Evolutionary conservation across 1,140 invertebrate species (phyloP), one percentile per base, ranked within the genome.

Genomic region (Bombus breviceps): DNA sequence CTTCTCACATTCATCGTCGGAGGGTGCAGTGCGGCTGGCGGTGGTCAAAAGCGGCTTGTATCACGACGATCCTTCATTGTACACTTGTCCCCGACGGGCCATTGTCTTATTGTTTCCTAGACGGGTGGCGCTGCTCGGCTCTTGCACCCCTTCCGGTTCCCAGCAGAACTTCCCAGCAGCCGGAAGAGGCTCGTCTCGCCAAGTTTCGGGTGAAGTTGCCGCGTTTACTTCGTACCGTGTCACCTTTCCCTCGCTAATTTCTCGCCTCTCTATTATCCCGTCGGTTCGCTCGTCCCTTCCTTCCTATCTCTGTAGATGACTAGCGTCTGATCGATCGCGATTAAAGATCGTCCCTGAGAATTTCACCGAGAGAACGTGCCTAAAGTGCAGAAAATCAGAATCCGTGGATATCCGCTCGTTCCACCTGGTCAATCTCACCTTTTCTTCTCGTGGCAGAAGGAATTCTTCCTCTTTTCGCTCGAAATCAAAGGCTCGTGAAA

Each of bases 101-200:
- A 91, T 92, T 92, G 91, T 92, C 90, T 91, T 88, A 92, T 92
- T 92, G 90, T 92, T 88, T 84, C 41, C 62, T 69, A 53, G 28
- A 57, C 43, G 64, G 43, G 83, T 64, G 64, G 74, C 68, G 80
- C 78, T 43, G 71, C 74, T 68, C 62, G 68, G 15, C n/a, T 64
- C 81, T 69, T 57, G 57, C 69, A 68, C 83, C 81, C 57, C 68
- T 62, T 90, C 81, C 71, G 73, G 69, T 39, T 47, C 53, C 68
- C 34, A 37, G 69, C 39, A 8, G 22, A 87, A 87, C 66, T 87
- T 87, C 37, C 37, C 75, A 68, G 28, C 64, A 37, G 22, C 39
- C 68, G 83, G 80, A 57, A 83, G 57, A 75, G n/a, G 73, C 78
- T 68, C 47, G 22, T 41, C 15, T 59, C 47, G 25, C 71, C 4